A percentile compares a stretch with the other conserved stretches of the same genome.
Evolutionary conservation across 30 jellyfish, hydroid and myxozoan genomes (phyloP).

Genomic region (Phacellophora camtschatica): DNA sequence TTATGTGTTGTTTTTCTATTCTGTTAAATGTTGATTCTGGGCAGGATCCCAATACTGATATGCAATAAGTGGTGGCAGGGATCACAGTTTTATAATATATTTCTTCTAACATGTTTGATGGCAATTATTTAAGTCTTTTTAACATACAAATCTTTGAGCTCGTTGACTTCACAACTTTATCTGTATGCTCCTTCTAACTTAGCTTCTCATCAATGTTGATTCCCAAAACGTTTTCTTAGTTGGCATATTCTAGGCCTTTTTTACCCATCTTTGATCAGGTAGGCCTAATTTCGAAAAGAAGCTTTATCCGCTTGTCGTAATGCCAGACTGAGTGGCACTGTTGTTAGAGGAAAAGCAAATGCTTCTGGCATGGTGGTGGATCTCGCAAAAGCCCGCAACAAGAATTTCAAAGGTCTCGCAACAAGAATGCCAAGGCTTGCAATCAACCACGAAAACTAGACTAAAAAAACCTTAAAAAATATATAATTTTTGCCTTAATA

Average conservation of each 20-base stretch:
- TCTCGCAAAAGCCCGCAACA: too few relatives aligned
- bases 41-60: conserved; percentile 63
- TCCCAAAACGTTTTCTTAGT: conserved; percentile 34
- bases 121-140: conserved; percentile 35
- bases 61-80: conserved; percentile 52
- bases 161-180: conserved; percentile 36
- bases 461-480: too few relatives aligned
- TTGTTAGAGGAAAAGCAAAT: too few relatives aligned
- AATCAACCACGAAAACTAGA: too few relatives aligned
- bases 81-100: conserved; percentile 38
- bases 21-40: conserved; percentile 22
- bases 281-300: too few relatives aligned
- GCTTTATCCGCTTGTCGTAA: too few relatives aligned
- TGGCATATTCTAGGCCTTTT: conserved; percentile 18
- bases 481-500: too few relatives aligned
- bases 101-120: conserved; percentile 30
- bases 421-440: too few relatives aligned
- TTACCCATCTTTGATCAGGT: conserved; percentile 49
- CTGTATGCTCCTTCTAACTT: conserved; percentile 45
- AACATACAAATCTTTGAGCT: conserved; percentile 35
- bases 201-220: conserved; percentile 39
- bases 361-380: too few relatives aligned
- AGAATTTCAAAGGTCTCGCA: too few relatives aligned
- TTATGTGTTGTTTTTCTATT: conserved; percentile 23
- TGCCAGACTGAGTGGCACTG: too few relatives aligned